Percentiles rank a stretch among this genome's conserved stretches.
phyloP scores from a whole-genome alignment of 2,113 vertebrate genomes.

The Melanostigma gelatinosum region DNA sequence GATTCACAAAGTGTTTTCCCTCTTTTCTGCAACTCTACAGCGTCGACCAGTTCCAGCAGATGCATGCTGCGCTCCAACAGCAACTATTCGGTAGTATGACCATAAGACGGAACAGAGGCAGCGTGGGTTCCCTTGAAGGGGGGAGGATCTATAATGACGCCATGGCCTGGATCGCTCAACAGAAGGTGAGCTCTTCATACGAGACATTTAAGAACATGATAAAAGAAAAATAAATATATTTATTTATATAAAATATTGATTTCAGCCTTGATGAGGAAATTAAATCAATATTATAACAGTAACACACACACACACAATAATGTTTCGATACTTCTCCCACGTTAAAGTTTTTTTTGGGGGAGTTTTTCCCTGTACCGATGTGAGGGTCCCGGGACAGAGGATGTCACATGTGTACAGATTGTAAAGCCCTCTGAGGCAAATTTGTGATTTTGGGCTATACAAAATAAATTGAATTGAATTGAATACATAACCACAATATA shows the following conservation, averaged over 20 bases:
- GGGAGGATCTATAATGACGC: constrained; percentile 86
- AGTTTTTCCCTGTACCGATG: too few species aligned
- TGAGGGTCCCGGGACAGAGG: too few species aligned
- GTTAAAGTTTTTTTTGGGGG: too few species aligned
- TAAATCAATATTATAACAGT: not conserved
- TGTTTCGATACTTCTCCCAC: too few species aligned
- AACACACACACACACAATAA: too few species aligned
- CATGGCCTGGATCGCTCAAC: constrained; percentile 90
- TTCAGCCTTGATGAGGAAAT: not conserved
- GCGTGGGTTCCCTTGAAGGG: constrained; percentile 82
- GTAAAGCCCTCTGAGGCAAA: too few species aligned
- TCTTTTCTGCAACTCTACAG: constrained; percentile 50
- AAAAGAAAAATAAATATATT: not conserved
- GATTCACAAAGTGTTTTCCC: constrained; percentile 1
- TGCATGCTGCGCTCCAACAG: constrained; percentile 35
- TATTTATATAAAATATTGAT: too few species aligned
- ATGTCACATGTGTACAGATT: too few species aligned
- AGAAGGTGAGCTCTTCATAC: constrained; percentile 85
- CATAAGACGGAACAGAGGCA: constrained; percentile 77
- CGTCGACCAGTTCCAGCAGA: constrained; percentile 55
- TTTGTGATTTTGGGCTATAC: too few species aligned
- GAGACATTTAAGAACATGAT: not conserved
- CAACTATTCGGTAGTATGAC: constrained; percentile 45
- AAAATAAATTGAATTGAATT: too few species aligned
- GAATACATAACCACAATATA: not conserved